Evolutionary conservation across 2,113 vertebrate genomes (phyloP).

Genomic region (Petrocephalus microphthalmus): DNA sequence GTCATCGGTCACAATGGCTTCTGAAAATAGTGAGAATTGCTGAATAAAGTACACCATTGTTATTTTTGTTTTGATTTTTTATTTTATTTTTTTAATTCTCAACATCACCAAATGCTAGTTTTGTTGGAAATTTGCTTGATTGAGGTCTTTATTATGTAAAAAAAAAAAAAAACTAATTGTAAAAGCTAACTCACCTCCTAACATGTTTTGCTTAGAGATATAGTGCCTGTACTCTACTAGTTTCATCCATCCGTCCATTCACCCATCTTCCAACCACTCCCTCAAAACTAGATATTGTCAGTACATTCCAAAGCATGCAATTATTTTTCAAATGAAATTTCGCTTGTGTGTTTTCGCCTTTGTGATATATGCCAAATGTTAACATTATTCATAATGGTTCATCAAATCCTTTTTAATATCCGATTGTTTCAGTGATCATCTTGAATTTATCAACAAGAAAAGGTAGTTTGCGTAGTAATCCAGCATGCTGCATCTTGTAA

Average conservation of each 20-base stretch:
- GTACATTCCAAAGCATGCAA: no score
- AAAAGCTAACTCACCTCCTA: no score
- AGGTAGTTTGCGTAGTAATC: background rate
- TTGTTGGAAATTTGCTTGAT: no score
- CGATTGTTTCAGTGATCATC: background rate
- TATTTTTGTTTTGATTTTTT: background rate
- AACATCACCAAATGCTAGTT: no score
- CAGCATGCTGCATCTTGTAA: background rate
- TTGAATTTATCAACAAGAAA: background rate
- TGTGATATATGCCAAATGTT: background rate
- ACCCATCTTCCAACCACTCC: no score
- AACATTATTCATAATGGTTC: background rate
- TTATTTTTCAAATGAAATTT: background rate
- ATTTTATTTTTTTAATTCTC: background rate
- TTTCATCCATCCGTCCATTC: no score
- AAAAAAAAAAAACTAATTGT: no score
- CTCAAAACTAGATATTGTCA: no score
- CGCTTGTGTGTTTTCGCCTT: background rate
- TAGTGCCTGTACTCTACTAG: no score
- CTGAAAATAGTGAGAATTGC: background rate
- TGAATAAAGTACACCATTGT: background rate
- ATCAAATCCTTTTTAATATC: background rate
- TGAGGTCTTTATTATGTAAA: no score
- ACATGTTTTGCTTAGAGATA: no score
- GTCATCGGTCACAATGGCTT: background rate